phyloP scores from a whole-genome alignment of 2,113 vertebrate genomes.

The Herpailurus yagouaroundi region DNA sequence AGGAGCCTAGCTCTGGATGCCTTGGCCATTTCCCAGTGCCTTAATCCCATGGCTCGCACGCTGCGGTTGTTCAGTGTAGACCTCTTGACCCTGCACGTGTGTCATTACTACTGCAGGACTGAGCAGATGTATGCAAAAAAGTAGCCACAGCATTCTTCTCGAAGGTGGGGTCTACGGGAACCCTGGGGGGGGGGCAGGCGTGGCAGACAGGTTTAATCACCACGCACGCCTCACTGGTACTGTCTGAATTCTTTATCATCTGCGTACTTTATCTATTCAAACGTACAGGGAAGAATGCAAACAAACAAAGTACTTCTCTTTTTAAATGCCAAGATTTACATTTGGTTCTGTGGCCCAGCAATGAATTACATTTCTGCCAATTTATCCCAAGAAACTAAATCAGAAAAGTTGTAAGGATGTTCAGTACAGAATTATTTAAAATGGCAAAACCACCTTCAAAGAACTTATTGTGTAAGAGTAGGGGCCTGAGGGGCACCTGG shows the following conservation, averaged over 20 bases:
- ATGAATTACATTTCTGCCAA: background rate
- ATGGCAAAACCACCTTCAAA: background rate
- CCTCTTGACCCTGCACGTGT: too few species aligned
- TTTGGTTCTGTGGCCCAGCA: background rate
- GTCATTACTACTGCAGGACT: background rate
- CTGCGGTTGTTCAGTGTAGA: background rate
- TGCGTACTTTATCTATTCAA: background rate
- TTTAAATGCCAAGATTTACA: background rate
- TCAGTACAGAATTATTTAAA: background rate
- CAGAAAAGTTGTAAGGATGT: background rate
- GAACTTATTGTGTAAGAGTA: background rate
- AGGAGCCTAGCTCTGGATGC: background rate
- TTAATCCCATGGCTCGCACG: background rate
- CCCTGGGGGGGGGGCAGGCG: background rate
- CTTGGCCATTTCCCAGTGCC: background rate
- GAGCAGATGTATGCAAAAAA: background rate
- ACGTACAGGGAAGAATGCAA: background rate
- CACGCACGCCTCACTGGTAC: accelerated
- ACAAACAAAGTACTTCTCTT: background rate
- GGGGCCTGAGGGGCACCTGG: too few species aligned
- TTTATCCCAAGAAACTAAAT: background rate
- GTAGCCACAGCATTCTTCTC: background rate
- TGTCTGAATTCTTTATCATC: background rate
- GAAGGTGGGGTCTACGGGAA: background rate
- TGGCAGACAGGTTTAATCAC: background rate